Evolutionary conservation across 2,888 invertebrate genomes (phyloP), one percentile per base, ranked within the genome.

Genomic region (Eupithecia inturbata): DNA sequence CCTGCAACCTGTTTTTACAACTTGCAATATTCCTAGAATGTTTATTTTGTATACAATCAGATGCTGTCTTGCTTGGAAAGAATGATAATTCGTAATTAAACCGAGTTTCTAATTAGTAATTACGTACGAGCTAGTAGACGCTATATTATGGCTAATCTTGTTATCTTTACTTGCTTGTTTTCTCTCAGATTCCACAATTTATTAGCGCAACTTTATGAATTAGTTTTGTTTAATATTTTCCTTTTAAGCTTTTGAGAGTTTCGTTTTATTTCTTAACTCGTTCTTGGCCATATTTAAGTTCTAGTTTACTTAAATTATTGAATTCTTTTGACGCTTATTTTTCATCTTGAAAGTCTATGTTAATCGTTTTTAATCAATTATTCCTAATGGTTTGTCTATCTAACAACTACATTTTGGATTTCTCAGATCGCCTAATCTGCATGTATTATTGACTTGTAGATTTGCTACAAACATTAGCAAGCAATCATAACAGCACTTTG

Each of bases 61-160:
- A 71, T 76, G 71, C 63, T 73, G 73, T 68, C 69, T 68, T 70
- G 71, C 71, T 73, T 67, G 62, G 62, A 71, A 76, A 73, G 68
- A 73, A 76, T 71, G 73, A 76, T 76, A 76, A 76, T 75, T 71
- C 68, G 70, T 73, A 75, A 73, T 73, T 73, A 76, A 62, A 66
- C 26, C 22, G 57, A 72, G 71, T 76, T 76, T 76, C 73, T 76
- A 76, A 76, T 76, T 76, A 76, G 71, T 76, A 76, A 76, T 76
- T 76, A 76, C 73, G 68, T 67, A 73, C 68, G 75, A 71, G 76
- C 72, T 75, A 70, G 60, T 31, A 67, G 72, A 63, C 71, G 71
- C 71, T 71, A 69, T 71, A 73, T 66, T 76, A 71, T 73, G 62
- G 73, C 67, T 73, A 68, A 73, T 76, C 76, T 76, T 73, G 68